phyloP scores from a whole-genome alignment of 2,888 invertebrate genomes.

The Protonemura montana region DNA sequence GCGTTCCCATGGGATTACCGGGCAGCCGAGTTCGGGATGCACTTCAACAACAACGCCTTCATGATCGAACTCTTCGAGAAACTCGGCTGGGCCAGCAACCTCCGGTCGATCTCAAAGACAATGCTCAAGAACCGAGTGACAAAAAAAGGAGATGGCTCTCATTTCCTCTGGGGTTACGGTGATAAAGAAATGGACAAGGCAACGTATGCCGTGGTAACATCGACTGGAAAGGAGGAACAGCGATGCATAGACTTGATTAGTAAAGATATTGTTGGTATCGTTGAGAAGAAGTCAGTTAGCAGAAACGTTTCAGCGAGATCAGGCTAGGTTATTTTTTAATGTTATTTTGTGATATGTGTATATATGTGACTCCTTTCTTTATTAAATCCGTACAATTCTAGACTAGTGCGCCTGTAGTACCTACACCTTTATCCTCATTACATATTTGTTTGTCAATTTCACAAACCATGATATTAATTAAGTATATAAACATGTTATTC shows the following conservation, averaged over 20 bases:
- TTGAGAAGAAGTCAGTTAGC: background rate
- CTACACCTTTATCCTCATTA: background rate
- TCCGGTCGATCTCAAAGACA: conserved; percentile 22
- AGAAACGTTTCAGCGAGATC: background rate
- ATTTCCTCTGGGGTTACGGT: conserved; percentile 26
- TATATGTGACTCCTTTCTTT: background rate
- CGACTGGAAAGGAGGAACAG: background rate
- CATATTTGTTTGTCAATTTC: background rate
- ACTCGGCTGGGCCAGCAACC: conserved; percentile 39
- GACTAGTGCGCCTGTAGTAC: too few relatives aligned
- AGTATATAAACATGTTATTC: too few relatives aligned
- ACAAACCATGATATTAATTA: too few relatives aligned
- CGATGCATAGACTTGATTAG: background rate
- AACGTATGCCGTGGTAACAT: background rate
- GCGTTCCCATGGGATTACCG: conserved; percentile 63
- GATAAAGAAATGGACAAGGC: background rate
- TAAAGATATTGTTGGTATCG: background rate
- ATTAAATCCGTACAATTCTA: too few relatives aligned
- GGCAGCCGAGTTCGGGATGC: conserved; percentile 59
- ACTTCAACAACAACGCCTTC: conserved; percentile 22
- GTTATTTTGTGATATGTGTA: background rate
- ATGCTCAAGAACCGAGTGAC: conserved; percentile 25
- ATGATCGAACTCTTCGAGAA: conserved; percentile 41
- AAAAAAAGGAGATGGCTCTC: conserved; percentile 40
- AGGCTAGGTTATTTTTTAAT: background rate